Percentiles rank a stretch among this genome's conserved stretches.
phyloP scores from a whole-genome alignment of 2,113 vertebrate genomes.

The Vulpes ferrilata region DNA sequence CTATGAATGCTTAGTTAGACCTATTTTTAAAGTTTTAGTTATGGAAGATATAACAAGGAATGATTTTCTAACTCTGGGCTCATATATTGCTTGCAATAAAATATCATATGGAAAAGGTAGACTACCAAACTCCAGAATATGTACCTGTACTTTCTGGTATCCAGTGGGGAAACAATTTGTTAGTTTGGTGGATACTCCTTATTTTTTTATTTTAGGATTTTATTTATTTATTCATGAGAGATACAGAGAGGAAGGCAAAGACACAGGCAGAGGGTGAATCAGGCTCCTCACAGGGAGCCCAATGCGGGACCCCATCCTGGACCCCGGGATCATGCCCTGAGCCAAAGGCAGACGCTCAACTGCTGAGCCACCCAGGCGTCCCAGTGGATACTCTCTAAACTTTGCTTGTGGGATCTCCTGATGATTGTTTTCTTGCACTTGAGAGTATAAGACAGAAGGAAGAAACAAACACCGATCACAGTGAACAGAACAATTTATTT shows the following conservation, averaged over 20 bases:
- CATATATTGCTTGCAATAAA: not conserved
- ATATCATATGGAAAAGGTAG: not conserved
- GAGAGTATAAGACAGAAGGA: not conserved
- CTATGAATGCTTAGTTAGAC: not conserved
- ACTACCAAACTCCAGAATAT: not conserved
- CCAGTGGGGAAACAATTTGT: not conserved
- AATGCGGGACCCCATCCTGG: no score
- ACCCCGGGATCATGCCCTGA: no score
- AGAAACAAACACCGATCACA: not conserved
- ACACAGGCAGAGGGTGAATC: no score
- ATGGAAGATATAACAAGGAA: not conserved
- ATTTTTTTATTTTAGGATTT: no score
- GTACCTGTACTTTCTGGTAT: not conserved
- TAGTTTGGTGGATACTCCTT: not conserved
- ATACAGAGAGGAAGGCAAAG: no score
- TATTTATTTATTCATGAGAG: no score
- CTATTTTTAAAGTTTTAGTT: not conserved
- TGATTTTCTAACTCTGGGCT: not conserved
- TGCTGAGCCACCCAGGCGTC: no score
- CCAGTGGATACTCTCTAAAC: not conserved
- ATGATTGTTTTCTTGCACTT: not conserved
- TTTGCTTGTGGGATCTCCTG: not conserved
- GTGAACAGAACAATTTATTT: not conserved
- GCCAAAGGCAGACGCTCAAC: no score
- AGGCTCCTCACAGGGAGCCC: no score